Evolutionary conservation across 1,140 invertebrate species (phyloP).

Genomic region (Drosophila watanabei): DNA sequence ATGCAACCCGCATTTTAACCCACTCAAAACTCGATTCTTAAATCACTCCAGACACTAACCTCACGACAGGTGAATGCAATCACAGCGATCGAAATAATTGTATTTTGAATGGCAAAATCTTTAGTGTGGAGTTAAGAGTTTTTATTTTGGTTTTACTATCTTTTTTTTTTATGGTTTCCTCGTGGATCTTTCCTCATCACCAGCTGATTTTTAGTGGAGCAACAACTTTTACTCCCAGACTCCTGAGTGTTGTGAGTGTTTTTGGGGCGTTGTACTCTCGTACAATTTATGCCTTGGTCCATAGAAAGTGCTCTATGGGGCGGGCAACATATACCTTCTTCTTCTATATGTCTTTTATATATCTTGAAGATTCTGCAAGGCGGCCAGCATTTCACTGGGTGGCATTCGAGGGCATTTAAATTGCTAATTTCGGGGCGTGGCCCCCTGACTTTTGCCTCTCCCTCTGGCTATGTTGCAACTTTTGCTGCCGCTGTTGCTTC

Average conservation of each 20-base stretch:
- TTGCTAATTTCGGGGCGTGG: constrained; percentile 58
- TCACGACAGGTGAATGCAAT: constrained; percentile 64
- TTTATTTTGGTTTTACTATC: not conserved
- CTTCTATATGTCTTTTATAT: constrained; percentile 7
- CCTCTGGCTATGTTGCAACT: constrained; percentile 19
- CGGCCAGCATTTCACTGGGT: constrained; percentile 25
- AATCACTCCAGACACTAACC: constrained; percentile 46
- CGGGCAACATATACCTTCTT: constrained; percentile 11
- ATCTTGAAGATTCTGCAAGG: constrained; percentile 17
- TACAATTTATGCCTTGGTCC: constrained; percentile 27
- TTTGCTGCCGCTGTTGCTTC: not conserved
- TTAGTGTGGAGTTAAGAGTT: constrained; percentile 13
- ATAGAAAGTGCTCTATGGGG: constrained; percentile 56
- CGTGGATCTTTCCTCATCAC: constrained; percentile 1
- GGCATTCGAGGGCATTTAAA: constrained; percentile 47
- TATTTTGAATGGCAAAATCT: constrained; percentile 57
- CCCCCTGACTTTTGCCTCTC: constrained; percentile 35
- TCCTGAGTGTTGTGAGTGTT: not conserved
- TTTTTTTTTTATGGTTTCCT: constrained; percentile 20
- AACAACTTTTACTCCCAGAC: constrained; percentile 57
- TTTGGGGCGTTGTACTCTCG: constrained; percentile 20
- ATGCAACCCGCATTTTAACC: constrained; percentile 48
- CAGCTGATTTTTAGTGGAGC: constrained; percentile 42
- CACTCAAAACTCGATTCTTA: constrained; percentile 35
- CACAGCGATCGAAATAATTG: constrained; percentile 59